phyloP scores from a whole-genome alignment of 2,888 invertebrate genomes.

The Drosophila ustulata region DNA sequence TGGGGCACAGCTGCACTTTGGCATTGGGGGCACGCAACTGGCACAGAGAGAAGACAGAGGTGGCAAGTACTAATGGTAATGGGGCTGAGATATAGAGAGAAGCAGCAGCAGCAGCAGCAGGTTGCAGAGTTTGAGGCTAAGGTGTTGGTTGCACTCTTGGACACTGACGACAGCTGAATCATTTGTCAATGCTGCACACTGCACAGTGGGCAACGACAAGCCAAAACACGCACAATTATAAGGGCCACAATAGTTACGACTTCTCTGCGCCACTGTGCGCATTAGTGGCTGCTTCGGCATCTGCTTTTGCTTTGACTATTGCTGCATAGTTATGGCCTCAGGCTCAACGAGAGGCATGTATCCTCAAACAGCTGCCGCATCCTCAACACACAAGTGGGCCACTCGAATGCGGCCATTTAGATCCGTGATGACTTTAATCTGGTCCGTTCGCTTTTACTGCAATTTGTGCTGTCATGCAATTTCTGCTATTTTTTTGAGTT shows the following conservation, averaged over 20 bases:
- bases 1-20: conserved; percentile 40
- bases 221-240: not conserved
- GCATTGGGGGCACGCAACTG: conserved; percentile 29
- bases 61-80: not conserved
- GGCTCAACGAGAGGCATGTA: not conserved
- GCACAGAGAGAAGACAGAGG: not conserved
- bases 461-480: conserved; percentile 27
- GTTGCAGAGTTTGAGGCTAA: conserved; percentile 11
- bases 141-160: conserved; percentile 35
- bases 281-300: not conserved
- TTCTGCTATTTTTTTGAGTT: conserved; percentile 14
- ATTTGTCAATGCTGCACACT: conserved; percentile 49
- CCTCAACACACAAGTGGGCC: conserved; percentile 14
- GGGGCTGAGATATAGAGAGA: not conserved
- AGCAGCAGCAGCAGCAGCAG: not conserved
- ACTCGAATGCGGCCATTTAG: conserved; percentile 20
- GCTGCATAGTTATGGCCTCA: conserved; percentile 10
- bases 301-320: conserved; percentile 5
- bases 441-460: conserved; percentile 25
- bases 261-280: conserved; percentile 12
- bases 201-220: conserved; percentile 21
- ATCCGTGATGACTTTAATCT: conserved; percentile 18
- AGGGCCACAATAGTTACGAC: no score
- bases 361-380: not conserved
- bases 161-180: conserved; percentile 44